Base-by-base conservation (phyloP, 2,797 vertebrate species). In the Fistularia tabacaria region DNA sequence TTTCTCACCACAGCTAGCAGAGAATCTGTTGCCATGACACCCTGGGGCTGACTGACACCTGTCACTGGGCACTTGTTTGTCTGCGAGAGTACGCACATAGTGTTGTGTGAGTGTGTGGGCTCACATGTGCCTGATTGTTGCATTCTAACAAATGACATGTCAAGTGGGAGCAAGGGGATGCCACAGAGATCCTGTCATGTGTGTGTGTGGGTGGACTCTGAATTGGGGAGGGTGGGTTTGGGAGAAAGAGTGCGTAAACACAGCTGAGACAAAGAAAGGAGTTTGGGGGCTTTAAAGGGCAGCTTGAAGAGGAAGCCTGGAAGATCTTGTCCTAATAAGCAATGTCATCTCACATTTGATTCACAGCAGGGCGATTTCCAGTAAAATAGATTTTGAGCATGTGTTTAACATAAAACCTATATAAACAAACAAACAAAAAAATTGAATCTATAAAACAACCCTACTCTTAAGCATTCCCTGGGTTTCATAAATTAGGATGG, bases 21-120 rank as follows among this genome's bases (percentile, higher is more conserved):
- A 54, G 57, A 75, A 36, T 62, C 65, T 66, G 82, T 82, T 82
- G 66, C 74, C 69, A 76, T 81, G 79, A 59, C 64, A 10, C 52
- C 77, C 54, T 0, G 6, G 10, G 45, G 49, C 40, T 82, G 74
- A 84, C 46, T 82, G 85, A 85, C 79, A 82, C 77, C 76, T 83
- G 85, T 80, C 77, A 72, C 61, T 1, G 36, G 51, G 57, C 6
- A 53, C 3, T 11, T 52, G 64, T 54, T 10, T 54, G 58, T 49
- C 57, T 52, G 64, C 41, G 9, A 39, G 13, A 1, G 25, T 51
- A 10, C 14, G 14, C 38, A 9, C 9, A 10, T 7, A 37, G 39
- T 54, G 45, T 46, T 54, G 54, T 49, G 59, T 40, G 51, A 14
- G 46, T 54, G 41, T 40, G n/a, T 14, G 50, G 48, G 36, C 49